A percentile compares a stretch with the other conserved stretches of the same genome.
Conservation (phyloP, 2,888 invertebrate genomes). For the Xestoiulus laeticollis region DNA sequence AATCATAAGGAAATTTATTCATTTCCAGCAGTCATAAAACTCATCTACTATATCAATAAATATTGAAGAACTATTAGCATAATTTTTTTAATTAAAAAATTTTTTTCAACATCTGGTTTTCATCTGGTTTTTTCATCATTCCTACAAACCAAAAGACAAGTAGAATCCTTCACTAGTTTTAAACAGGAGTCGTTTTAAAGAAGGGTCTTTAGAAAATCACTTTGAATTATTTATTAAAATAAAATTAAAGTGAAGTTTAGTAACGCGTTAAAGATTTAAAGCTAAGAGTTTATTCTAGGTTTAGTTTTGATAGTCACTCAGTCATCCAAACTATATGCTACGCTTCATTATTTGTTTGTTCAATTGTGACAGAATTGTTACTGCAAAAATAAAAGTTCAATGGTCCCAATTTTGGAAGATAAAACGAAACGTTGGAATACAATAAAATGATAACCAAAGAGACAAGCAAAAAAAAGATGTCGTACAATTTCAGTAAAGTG, state of each 20-base stretch:
- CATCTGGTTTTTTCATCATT: too few species aligned
- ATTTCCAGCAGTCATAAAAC: too few species aligned
- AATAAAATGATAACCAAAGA: slow-evolving; percentile 21
- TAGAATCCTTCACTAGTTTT: background rate
- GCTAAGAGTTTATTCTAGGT: background rate
- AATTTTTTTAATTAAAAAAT: too few species aligned
- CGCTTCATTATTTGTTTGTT: background rate
- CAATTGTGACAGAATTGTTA: background rate
- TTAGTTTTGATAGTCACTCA: background rate
- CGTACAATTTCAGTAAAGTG: background rate
- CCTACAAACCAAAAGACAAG: background rate
- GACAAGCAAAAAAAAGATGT: background rate
- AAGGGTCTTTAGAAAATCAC: background rate
- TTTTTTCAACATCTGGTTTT: too few species aligned
- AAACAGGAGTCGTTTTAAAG: background rate
- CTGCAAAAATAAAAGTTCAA: background rate
- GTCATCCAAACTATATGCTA: background rate
- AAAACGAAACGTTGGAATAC: background rate
- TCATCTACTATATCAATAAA: too few species aligned
- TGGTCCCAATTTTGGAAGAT: slow-evolving; percentile 7
- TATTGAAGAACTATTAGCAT: too few species aligned
- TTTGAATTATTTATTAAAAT: background rate
- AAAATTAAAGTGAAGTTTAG: background rate
- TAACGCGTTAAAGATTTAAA: background rate
- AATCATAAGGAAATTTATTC: too few species aligned